Evolutionary conservation across 1,140 invertebrate genomes (phyloP), one percentile per base, ranked within the genome.

Genomic region (Temnothorax curvispinosus): DNA sequence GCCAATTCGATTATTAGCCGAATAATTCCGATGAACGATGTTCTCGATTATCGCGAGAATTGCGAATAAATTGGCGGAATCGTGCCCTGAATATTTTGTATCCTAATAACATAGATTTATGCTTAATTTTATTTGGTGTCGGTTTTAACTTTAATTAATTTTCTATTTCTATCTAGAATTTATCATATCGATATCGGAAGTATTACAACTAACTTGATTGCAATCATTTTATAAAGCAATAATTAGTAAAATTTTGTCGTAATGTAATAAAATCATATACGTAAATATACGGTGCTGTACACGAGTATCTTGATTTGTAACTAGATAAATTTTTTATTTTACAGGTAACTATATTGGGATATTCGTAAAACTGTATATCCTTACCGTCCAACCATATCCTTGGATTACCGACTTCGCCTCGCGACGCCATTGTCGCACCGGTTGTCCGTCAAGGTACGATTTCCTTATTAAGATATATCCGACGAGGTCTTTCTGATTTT

Each of bases 381-480:
- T 71, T 65, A 35, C 44, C n/a, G 18, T 41, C 54, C 64, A 41
- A 65, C 65, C 41, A 50, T 84, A 88, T 88, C 86, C 87, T 88
- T 88, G 86, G 78, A 54, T 88, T 62, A 90, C 77, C 71, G 58
- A 87, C 76, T 86, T 75, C 47, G 50, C 64, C 15, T 44, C 47
- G 41, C 64, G n/a, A 41, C 67, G 69, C 81, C 76, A 86, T 89
- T 89, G 75, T 86, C 56, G 54, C 76, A 88, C 88, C 74, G 88
- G 88, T 88, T 88, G 82, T 64, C 47, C 87, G 84, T 89, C 88
- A 86, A 88, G 87, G 82, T 71, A 81, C 74, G 87, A 88, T 91
- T 91, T 86, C 89, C 88, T 91, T 91, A 91, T 92, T 90, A 89
- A 92, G 90, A 78, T 87, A 86, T 87, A 89, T 88, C 86, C 74